phyloP scores from a whole-genome alignment of 2,797 vertebrate genomes.

The Lycodopsis pacificus region DNA sequence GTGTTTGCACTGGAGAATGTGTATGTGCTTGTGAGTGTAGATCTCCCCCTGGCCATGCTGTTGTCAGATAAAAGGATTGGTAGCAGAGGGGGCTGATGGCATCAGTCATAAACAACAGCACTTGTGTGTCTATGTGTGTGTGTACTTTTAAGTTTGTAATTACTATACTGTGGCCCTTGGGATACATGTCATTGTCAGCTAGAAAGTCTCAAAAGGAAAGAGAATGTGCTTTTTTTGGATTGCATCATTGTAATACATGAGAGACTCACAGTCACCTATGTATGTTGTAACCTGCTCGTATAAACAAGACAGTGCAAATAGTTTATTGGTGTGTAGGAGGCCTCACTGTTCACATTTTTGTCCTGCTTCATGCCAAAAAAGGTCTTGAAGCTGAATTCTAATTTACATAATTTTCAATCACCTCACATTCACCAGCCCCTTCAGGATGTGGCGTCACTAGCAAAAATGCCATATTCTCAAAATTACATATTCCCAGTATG shows the following conservation, averaged over 20 bases:
- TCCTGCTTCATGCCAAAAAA: background rate
- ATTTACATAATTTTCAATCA: slow-evolving; percentile 32
- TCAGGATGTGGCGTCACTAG: slow-evolving; percentile 8
- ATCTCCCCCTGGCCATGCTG: slow-evolving; percentile 53
- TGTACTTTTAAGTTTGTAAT: slow-evolving; percentile 39
- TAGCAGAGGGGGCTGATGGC: slow-evolving; percentile 44
- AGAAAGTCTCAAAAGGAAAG: slow-evolving; percentile 24
- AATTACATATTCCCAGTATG: slow-evolving; percentile 13
- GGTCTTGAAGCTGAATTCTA: background rate
- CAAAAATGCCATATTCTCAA: slow-evolving; percentile 1
- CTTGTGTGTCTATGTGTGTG: background rate
- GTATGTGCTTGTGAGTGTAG: slow-evolving; percentile 29
- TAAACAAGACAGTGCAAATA: background rate
- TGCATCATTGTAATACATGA: slow-evolving; percentile 17
- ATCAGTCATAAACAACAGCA: slow-evolving; percentile 37
- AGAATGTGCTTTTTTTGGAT: slow-evolving; percentile 19
- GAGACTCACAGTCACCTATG: background rate
- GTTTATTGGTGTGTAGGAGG: background rate
- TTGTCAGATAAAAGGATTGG: slow-evolving; percentile 63
- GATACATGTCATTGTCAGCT: slow-evolving; percentile 34
- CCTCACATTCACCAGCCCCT: slow-evolving; percentile 11
- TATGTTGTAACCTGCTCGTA: background rate
- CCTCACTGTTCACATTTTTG: background rate
- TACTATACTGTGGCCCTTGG: slow-evolving; percentile 38
- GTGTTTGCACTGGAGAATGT: slow-evolving; percentile 53